Evolutionary conservation across 2,113 vertebrate species (phyloP).

Genomic region (Cephalopterus ornatus): DNA sequence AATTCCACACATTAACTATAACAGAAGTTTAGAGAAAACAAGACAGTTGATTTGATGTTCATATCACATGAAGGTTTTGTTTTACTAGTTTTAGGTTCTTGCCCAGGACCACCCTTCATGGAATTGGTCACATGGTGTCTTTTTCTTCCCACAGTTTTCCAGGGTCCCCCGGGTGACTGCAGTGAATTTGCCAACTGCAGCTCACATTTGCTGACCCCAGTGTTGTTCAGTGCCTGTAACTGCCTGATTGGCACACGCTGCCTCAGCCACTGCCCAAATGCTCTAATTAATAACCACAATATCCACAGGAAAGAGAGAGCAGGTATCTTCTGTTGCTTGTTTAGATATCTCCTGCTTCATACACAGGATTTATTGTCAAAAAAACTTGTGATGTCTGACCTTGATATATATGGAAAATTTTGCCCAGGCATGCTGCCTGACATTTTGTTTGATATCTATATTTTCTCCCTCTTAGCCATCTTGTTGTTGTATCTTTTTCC

Average conservation of each 20-base stretch:
- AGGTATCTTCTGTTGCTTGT: neutral
- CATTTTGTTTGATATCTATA: conserved; percentile 1
- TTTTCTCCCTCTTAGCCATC: neutral
- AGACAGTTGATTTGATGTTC: neutral
- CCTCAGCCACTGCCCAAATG: neutral
- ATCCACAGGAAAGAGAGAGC: neutral
- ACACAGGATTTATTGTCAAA: neutral
- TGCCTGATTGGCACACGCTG: neutral
- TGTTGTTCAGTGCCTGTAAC: neutral
- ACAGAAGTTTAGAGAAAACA: neutral
- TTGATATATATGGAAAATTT: neutral
- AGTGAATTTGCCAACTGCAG: neutral
- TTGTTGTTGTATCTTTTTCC: neutral
- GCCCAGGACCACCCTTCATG: neutral
- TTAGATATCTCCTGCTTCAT: neutral
- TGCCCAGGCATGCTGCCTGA: neutral
- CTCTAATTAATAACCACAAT: neutral
- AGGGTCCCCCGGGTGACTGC: neutral
- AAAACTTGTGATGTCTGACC: neutral
- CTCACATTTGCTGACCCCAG: neutral
- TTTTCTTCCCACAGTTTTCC: neutral
- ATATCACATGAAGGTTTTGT: neutral
- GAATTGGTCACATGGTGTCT: neutral
- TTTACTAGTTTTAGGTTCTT: neutral
- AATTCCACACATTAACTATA: neutral